phyloP scores from a whole-genome alignment of 1,140 invertebrate species.

The Melipona quadrifasciata region DNA sequence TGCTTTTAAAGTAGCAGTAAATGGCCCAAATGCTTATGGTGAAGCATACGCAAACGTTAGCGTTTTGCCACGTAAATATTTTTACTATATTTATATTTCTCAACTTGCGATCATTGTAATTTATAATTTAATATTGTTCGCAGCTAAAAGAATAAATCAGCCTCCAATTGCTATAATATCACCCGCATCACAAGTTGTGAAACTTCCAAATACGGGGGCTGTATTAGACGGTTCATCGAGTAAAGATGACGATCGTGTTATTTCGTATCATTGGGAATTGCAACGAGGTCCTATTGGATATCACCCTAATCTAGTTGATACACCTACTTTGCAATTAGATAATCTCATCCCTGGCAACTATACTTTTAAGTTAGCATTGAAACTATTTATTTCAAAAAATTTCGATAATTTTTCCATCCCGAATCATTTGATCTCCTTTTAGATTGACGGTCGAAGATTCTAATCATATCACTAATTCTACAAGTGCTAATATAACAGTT shows the following conservation, averaged over 20 bases:
- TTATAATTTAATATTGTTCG: constrained; percentile 59
- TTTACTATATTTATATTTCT: background rate
- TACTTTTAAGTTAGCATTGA: constrained; percentile 88
- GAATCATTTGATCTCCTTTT: constrained; percentile 46
- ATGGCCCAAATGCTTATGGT: constrained; percentile 87
- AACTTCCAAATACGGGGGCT: constrained; percentile 93
- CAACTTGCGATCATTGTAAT: too few relatives aligned
- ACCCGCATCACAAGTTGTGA: constrained; percentile 91
- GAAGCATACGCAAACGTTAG: constrained; percentile 95
- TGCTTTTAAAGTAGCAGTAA: constrained; percentile 93
- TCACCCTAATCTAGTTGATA: constrained; percentile 89
- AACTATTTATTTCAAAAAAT: background rate
- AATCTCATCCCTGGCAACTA: constrained; percentile 95
- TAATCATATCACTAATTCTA: constrained; percentile 92
- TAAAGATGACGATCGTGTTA: constrained; percentile 92
- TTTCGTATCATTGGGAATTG: constrained; percentile 95
- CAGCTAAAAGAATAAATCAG: constrained; percentile 92
- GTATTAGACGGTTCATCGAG: constrained; percentile 93
- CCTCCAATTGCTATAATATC: constrained; percentile 93
- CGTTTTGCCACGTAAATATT: constrained; percentile 89
- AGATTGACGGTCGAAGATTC: constrained; percentile 95
- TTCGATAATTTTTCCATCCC: constrained; percentile 34
- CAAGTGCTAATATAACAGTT: constrained; percentile 94
- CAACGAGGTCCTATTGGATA: constrained; percentile 93
- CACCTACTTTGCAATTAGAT: constrained; percentile 91